Base-by-base conservation (phyloP, 2,113 vertebrate genomes). In the Drymodes brunneopygia region DNA sequence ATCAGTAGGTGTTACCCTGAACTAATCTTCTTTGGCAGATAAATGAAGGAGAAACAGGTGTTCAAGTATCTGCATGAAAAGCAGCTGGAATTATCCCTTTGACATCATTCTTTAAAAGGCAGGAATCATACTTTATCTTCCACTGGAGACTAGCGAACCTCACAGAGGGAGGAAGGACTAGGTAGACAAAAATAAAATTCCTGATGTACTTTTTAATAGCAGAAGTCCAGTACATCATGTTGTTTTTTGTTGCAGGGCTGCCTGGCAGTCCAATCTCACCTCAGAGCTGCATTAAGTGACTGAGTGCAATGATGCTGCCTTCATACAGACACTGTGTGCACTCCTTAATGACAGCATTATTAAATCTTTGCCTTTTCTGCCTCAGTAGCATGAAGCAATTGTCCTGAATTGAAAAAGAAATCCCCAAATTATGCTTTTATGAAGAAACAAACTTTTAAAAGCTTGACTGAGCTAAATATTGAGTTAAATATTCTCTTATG, bases 1-100 rank as follows among this genome's bases (percentile, higher is more conserved):
- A 71, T 38, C 72, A 85, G 86, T 48, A 81, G 80, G 84, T 93
- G 94, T 50, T 96, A 81, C 25, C 77, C 64, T 81, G 85, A 96
- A 86, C 84, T 82, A 56, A 78, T 81, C 81, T 62, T 54, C 75
- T 96, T 65, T 73, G 61, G 53, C 71, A 92, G 72, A 67, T 58
- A 92, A 73, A 83, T 93, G 89, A 81, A 94, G 85, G 61, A 96
- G 80, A 86, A 96, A 92, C 56, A 94, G 89, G 87, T 75, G 71
- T 94, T 97, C 66, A 85, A 93, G 57, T 81, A 61, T 53, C 35
- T 92, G 64, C 36, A 27, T 44, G 70, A 87, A 61, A 57, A 89
- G 86, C 53, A 69, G 62, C n/a, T 93, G 47, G 88, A 94, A 96
- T 95, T 80, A 87, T 48, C 62, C 62, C 84, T 75, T 86, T 87